A percentile compares a stretch with the other conserved stretches of the same genome.
These are phyloP conservation scores for Thecophora atra DNA, from an alignment of 2,888 invertebrate species.

Conservation along the genomic window DNA sequence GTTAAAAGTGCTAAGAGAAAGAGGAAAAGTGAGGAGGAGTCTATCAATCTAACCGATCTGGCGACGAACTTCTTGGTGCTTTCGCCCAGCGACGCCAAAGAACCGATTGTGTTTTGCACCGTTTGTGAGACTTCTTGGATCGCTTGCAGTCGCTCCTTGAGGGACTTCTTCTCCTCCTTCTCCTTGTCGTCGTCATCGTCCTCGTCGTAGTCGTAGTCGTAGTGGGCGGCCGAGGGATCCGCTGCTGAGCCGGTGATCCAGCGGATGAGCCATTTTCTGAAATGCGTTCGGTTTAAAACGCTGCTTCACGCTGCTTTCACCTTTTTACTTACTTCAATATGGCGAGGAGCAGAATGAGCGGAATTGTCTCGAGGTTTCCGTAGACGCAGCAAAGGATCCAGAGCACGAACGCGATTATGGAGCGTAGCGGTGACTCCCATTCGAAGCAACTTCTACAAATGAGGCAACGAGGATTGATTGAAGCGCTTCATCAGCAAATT, in stretches of 20 bases:
- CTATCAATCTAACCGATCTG: neutral
- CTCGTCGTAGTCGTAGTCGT: constrained; percentile 74
- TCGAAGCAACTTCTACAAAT: constrained; percentile 88
- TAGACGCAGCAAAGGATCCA: constrained; percentile 92
- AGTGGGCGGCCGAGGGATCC: constrained; percentile 60
- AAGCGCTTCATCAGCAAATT: neutral
- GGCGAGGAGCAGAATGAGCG: constrained; percentile 83
- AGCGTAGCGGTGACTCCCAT: constrained; percentile 92
- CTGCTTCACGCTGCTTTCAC: neutral
- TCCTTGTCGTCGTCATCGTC: constrained; percentile 93
- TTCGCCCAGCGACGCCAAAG: constrained; percentile 92
- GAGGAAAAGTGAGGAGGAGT: neutral
- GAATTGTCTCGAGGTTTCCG: constrained; percentile 96
- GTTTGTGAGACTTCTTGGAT: constrained; percentile 97
- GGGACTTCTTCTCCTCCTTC: constrained; percentile 94
- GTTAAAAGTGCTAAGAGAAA: constrained; percentile 82
- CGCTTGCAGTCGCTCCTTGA: constrained; percentile 92
- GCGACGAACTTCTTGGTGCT: constrained; percentile 87
- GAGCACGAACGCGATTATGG: constrained; percentile 81
- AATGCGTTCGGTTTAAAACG: neutral
- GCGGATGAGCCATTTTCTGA: constrained; percentile 65
- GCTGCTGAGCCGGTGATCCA: constrained; percentile 61
- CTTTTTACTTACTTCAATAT: constrained; percentile 70
- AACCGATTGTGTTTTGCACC: constrained; percentile 95
- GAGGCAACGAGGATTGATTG: neutral